Base-by-base conservation (phyloP, 2,888 invertebrate genomes). In the Antheraea yamamai region DNA sequence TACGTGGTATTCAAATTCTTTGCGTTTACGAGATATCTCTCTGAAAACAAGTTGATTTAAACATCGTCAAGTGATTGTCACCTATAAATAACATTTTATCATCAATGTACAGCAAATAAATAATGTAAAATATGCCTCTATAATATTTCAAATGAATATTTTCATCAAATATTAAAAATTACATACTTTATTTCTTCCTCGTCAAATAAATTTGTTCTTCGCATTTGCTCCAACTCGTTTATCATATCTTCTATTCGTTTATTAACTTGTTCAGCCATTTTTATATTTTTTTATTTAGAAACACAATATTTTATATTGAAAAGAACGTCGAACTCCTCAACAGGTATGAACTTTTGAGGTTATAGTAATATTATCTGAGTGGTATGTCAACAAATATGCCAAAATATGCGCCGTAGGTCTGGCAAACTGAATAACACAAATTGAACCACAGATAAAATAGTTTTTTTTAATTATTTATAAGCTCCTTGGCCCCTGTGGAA, bases 181-280 rank as follows among this genome's bases (percentile, higher is more conserved):
- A 39, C 83, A 79, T 90, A 97, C 97, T 95, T 96, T 86, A 97
- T 95, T 95, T 98, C 97, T 74, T 96, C 95, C 76, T 96, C 95
- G 14, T 96, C 95, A 85, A 97, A 97, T 74, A 98, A 91, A 83
- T 96, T 96, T 58, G 96, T 96, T 82, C 96, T 95, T 84, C 96
- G 95, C 96, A 98, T 96, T 86, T 97, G 96, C 88, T 98, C 97
- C 85, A 98, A 95, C 88, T 97, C 97, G 78, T 96, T 96, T 83
- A 98, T 96, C 95, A 97, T 96, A 79, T 96, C 96, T 94, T 98
- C 98, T 82, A 97, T 95, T 87, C 96, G 96, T 87, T 96, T 96
- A 85, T 97, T 97, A 2, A 98, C 97, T 90, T 96, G 96, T 92
- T 98, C 98, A 20, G 97, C 97, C 98, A 98, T 98, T 84, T 86